phyloP scores from a whole-genome alignment of 2,113 vertebrate genomes.

The Chroicocephalus ridibundus region DNA sequence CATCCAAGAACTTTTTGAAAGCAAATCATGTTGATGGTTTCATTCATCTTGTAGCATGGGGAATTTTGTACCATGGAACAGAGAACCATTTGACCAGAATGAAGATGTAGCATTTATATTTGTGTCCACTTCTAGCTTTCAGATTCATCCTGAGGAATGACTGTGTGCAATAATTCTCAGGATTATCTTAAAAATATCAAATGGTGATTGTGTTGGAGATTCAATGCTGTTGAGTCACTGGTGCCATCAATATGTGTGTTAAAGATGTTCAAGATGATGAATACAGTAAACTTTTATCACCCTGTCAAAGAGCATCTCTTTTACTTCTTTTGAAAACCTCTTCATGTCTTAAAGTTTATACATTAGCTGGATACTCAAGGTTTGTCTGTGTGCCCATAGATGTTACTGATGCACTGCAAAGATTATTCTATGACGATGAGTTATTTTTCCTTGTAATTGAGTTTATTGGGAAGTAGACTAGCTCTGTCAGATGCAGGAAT shows the following conservation, averaged over 20 bases:
- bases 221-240: neutral
- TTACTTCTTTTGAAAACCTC: neutral
- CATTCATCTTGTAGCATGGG: neutral
- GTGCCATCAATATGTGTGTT: neutral
- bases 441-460: neutral
- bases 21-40: neutral
- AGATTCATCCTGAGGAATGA: neutral
- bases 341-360: neutral
- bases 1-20: neutral
- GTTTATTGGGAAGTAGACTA: neutral
- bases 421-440: neutral
- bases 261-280: neutral
- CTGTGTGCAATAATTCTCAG: neutral
- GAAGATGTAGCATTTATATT: neutral
- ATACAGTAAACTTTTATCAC: neutral
- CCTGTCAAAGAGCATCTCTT: neutral
- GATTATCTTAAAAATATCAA: neutral
- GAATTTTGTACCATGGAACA: neutral
- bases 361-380: neutral
- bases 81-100: neutral
- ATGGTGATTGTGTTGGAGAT: neutral
- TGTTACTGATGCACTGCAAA: neutral
- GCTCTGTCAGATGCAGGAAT: neutral
- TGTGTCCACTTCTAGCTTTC: neutral
- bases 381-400: neutral